Percentiles rank a stretch among this genome's conserved stretches.
Evolutionary conservation across 2,113 vertebrate species (phyloP).

Genomic region (Micronisus gabar): DNA sequence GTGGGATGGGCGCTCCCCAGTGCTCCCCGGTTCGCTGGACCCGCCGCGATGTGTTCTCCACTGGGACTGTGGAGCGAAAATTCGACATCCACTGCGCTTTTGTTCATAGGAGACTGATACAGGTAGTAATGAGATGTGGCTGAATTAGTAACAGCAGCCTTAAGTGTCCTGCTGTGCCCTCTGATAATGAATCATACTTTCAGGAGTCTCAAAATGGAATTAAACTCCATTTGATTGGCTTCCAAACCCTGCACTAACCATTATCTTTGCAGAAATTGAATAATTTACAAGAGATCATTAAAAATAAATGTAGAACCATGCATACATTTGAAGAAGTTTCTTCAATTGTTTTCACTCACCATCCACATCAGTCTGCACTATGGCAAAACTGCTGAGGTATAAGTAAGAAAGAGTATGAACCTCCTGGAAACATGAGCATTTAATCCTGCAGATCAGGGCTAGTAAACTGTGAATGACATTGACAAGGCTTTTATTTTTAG

Average conservation of each 20-base stretch:
- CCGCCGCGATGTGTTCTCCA: background rate
- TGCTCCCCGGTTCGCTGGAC: background rate
- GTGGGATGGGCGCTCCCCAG: accelerated
- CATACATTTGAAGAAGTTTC: constrained; percentile 49
- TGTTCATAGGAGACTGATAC: background rate
- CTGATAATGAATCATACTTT: constrained; percentile 53
- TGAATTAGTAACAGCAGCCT: background rate
- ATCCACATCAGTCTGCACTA: background rate
- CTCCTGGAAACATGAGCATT: constrained; percentile 42
- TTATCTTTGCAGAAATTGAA: constrained; percentile 70
- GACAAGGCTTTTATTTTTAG: constrained; percentile 62
- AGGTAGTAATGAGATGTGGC: constrained; percentile 6
- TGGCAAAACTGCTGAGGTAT: constrained; percentile 12
- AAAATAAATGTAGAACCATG: constrained; percentile 60
- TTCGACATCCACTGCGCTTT: background rate
- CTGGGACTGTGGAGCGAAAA: background rate
- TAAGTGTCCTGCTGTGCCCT: constrained; percentile 13
- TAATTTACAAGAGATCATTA: constrained; percentile 69
- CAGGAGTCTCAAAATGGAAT: constrained; percentile 57
- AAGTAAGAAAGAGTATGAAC: constrained; percentile 26
- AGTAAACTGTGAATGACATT: constrained; percentile 66
- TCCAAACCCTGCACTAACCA: constrained; percentile 58
- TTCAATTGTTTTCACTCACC: constrained; percentile 47
- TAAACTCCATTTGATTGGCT: constrained; percentile 58
- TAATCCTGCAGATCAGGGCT: constrained; percentile 51